phyloP scores from a whole-genome alignment of 2,797 vertebrate genomes.

The Halcyon leucocephala region DNA sequence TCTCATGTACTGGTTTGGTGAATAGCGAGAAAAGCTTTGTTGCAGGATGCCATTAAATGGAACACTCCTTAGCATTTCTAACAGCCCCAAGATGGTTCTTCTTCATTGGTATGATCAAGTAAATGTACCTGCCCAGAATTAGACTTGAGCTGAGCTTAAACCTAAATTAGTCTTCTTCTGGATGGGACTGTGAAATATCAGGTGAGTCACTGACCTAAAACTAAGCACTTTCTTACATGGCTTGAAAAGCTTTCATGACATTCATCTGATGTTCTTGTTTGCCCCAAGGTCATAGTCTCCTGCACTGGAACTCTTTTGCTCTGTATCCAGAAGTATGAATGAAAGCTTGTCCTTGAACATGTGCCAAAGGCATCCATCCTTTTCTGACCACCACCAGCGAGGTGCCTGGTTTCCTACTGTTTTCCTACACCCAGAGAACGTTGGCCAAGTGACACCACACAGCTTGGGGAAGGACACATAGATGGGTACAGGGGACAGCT shows the following conservation, averaged over 20 bases:
- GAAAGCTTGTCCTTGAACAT: background rate
- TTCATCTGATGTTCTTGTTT: background rate
- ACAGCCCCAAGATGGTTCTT: background rate
- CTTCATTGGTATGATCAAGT: background rate
- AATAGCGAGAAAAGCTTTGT: background rate
- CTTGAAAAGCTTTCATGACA: background rate
- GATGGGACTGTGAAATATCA: background rate
- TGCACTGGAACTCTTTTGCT: background rate
- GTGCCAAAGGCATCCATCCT: background rate
- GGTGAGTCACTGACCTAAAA: background rate
- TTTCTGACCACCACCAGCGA: background rate
- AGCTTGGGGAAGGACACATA: background rate
- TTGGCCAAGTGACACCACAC: rapidly evolving
- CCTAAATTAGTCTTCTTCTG: background rate
- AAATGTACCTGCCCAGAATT: background rate
- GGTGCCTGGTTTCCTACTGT: background rate
- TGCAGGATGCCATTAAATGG: background rate
- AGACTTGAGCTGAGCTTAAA: background rate
- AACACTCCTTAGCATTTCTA: background rate
- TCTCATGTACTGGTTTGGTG: background rate
- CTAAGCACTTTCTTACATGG: background rate
- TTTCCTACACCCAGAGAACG: background rate
- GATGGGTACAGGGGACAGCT: background rate
- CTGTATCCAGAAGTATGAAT: background rate
- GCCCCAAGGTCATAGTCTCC: background rate